Evolutionary conservation across 2,888 invertebrate species (phyloP), one percentile per base, ranked within the genome.

Genomic region (Leucophenga montana): DNA sequence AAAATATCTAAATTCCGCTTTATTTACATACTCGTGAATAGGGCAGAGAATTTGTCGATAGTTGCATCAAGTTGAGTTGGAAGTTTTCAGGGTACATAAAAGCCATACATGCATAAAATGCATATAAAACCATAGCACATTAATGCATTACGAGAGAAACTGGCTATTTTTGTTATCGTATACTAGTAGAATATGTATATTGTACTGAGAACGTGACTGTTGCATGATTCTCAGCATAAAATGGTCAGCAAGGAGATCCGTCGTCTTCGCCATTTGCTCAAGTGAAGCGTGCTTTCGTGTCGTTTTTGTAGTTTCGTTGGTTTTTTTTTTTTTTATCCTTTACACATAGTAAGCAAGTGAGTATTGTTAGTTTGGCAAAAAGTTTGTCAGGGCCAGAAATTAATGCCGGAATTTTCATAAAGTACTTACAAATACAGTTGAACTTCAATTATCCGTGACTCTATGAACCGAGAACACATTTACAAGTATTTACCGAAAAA

Each of bases 271-370:
- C 11, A 44, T 16, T 20, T 50, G 57, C 70, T 20, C 44, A n/a
- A 67, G 54, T 33, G 69, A 71, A 70, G 73, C 75, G 75, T 78
- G 78, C 70, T 72, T 75, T 73, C 73, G 72, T 78, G 74, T n/a
- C 71, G 59, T 56, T 56, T 27, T 22, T 16, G 27, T 56, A 8
- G 20, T 56, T 22, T 6, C 1, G 5, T 61, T 61, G 39, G 1
- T 33, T 61, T 1, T 33, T 46, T 18, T 46, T 62, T 14, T n/a
- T 44, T 20, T 46, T 44, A 44, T 8, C 44, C 20, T 6, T 18
- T 20, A 56, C 14, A 22, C 5, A 22, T 11, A 22, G 5, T 56
- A 2, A 20, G 4, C 2, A 22, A 16, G 1, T 4, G 3, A 13
- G n/a, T 31, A 22, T 57, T 27, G 22, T 8, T 3, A 31, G n/a